Evolutionary conservation across 2,797 vertebrate genomes (phyloP).

Genomic region (Varecia variegata): DNA sequence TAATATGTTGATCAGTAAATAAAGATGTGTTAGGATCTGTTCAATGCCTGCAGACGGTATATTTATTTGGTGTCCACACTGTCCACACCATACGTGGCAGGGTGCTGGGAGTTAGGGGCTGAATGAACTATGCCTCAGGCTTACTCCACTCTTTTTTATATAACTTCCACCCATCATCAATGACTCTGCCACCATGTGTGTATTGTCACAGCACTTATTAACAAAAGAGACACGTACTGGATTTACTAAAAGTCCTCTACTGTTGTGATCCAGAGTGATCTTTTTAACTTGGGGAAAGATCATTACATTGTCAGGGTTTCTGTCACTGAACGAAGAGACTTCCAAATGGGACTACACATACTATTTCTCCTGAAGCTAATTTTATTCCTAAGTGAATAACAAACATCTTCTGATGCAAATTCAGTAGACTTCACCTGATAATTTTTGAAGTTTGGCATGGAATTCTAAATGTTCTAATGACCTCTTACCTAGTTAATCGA

Average conservation of each 20-base stretch:
- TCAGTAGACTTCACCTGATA: neutral
- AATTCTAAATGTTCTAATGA: neutral
- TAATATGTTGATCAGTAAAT: neutral
- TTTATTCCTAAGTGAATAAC: neutral
- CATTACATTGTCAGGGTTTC: too few relatives aligned
- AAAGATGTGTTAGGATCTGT: neutral
- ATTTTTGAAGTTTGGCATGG: neutral
- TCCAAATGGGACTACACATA: neutral
- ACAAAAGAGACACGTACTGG: neutral
- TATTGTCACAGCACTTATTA: neutral
- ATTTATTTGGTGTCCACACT: neutral
- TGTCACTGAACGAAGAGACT: neutral
- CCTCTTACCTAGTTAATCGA: constrained; percentile 14
- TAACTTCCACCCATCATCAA: neutral
- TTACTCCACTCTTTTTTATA: fast-evolving
- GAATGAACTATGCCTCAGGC: neutral
- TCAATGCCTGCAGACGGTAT: fast-evolving
- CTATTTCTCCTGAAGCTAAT: neutral
- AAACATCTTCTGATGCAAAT: fast-evolving
- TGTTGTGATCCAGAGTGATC: neutral
- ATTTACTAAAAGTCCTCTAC: neutral
- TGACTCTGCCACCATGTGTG: fast-evolving
- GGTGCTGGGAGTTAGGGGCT: too few relatives aligned
- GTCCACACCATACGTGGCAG: fast-evolving
- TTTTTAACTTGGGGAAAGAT: neutral